Conservation (phyloP, 2,797 vertebrate genomes). For the Orientallactaga sibirica region DNA sequence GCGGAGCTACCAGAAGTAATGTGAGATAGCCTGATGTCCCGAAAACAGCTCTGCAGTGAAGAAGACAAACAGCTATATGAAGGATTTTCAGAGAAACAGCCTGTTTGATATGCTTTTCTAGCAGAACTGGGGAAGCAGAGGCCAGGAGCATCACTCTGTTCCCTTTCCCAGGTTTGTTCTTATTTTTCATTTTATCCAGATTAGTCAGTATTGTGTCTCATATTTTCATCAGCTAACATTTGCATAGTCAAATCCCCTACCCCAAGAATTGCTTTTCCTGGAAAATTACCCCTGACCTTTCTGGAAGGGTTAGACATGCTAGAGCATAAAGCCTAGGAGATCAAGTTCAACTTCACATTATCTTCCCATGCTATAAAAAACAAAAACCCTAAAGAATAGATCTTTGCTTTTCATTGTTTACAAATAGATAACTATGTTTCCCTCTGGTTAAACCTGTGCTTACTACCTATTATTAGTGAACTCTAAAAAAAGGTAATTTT, state of each 20-base stretch:
- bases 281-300: not conserved
- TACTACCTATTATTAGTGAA: not conserved
- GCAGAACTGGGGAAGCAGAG: not conserved
- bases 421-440: not conserved
- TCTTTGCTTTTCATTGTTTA: not conserved
- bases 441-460: not conserved
- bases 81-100: not conserved
- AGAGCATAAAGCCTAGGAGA: not conserved
- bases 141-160: not conserved
- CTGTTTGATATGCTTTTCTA: not conserved
- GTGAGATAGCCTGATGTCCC: not conserved
- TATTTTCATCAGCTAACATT: not conserved
- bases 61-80: not conserved
- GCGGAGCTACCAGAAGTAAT: not conserved
- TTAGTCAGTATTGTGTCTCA: not conserved
- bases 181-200: not conserved
- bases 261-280: not conserved
- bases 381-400: not conserved
- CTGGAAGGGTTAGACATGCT: not conserved
- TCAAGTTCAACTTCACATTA: not conserved
- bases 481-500: not conserved
- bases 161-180: not conserved
- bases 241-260: not conserved
- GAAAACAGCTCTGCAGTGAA: not conserved
- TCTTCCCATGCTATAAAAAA: not conserved